Base-by-base conservation (phyloP, 2,113 vertebrate species). In the Poeciliopsis prolifica region DNA sequence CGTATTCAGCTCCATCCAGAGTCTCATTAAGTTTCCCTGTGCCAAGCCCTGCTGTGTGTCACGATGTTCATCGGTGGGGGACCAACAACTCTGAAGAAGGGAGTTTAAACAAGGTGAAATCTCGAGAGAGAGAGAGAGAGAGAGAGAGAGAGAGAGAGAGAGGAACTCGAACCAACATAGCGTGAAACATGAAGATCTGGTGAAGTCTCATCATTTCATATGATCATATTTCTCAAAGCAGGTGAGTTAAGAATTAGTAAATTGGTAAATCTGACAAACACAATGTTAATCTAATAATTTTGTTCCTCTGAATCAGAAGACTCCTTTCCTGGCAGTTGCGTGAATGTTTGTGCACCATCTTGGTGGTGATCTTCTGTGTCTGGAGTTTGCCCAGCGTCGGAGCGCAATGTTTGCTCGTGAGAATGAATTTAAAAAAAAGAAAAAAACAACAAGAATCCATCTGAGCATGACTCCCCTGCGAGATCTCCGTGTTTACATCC, bases 401-500 rank as follows among this genome's bases (percentile, higher is more conserved):
- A 84, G 74, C 64, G 61, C 68, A 66, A 72, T 70, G 63, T 61
- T 54, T 72, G 51, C 51, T 62, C 15, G 48, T 72, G 77, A 58
- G 70, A 80, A 70, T 30, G 70, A 58, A 24, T n/a, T 3, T 3
- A 7, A 19, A 48, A 48, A 48, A 48, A 19, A 48, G 19, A 22
- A 1, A 19, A 48, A 19, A 48, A 48, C 15, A 77, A 79, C 64
- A 84, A 26, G 10, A 37, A 65, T 72, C 76, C 42, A 68, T 75
- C 29, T 40, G 74, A 85, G 70, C 37, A 0, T 64, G 60, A 71
- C 76, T 92, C 92, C 86, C 61, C 17, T 80, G 92, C 79, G 89
- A 62, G 33, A 14, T 26, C 48, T 72, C 12, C 19, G 60, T 94
- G 91, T 93, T 94, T 93, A 93, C 89, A 82, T 85, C 80, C 68